Evolutionary conservation across 2,797 vertebrate species (phyloP).

Genomic region (Mus spretus): DNA sequence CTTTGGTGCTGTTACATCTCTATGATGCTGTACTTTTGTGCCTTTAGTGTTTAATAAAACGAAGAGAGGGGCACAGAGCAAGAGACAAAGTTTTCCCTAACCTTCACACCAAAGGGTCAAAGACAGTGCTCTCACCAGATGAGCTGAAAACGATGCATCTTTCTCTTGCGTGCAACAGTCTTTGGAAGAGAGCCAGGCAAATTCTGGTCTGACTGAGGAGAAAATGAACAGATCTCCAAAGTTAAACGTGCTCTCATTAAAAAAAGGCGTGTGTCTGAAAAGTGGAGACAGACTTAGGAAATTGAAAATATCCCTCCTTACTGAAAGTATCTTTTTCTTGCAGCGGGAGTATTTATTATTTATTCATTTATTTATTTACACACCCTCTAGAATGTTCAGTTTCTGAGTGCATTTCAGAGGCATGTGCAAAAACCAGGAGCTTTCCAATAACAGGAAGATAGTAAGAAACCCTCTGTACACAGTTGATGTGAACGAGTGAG

Average conservation of each 20-base stretch:
- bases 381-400: neutral
- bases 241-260: neutral
- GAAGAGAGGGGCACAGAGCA: neutral
- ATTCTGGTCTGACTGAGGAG: neutral
- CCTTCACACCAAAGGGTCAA: neutral
- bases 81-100: neutral
- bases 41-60: neutral
- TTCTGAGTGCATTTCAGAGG: neutral
- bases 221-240: slow-evolving; percentile 12
- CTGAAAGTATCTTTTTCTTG: neutral
- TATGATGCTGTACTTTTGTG: neutral
- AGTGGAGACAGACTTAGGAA: slow-evolving; percentile 35
- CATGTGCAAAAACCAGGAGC: neutral
- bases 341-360: neutral
- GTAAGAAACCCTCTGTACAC: neutral
- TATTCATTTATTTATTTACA: neutral
- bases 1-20: neutral
- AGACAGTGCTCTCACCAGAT: neutral
- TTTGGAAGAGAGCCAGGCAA: neutral
- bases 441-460: neutral
- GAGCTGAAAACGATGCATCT: neutral
- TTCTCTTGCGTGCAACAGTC: neutral
- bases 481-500: neutral
- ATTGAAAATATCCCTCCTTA: neutral
- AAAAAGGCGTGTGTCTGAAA: neutral